phyloP scores from a whole-genome alignment of 2,113 vertebrate species.

The Coracopsis vasa region DNA sequence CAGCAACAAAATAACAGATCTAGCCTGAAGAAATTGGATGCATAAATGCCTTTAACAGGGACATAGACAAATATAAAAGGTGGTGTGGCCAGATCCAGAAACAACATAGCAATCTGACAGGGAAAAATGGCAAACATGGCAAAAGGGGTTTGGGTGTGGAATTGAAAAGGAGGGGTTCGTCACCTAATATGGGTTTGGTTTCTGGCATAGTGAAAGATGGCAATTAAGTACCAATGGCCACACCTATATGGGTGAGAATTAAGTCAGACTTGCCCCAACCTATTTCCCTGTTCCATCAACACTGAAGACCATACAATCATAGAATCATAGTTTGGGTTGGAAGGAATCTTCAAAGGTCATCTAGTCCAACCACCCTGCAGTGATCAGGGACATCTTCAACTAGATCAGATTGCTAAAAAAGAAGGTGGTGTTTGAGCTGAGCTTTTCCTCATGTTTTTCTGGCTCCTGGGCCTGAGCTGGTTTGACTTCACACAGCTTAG shows the following conservation, averaged over 20 bases:
- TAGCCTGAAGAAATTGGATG: background rate
- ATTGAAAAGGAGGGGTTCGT: background rate
- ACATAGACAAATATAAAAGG: background rate
- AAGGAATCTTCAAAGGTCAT: background rate
- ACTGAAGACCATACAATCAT: background rate
- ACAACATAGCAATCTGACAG: background rate
- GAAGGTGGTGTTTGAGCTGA: background rate
- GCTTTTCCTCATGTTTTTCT: background rate
- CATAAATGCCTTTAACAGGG: background rate
- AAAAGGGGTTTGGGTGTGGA: background rate
- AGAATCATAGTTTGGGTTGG: background rate
- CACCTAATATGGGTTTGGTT: background rate
- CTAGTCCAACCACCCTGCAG: background rate
- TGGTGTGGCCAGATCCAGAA: fast-evolving
- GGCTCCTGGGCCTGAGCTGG: background rate
- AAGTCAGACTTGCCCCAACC: background rate
- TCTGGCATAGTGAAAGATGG: background rate
- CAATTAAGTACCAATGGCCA: background rate
- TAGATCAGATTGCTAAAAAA: background rate
- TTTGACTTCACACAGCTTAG: background rate
- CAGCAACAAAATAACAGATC: background rate
- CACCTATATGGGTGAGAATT: background rate
- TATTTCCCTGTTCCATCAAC: background rate
- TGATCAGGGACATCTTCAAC: background rate
- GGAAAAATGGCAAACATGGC: background rate